Conservation (phyloP, 2,888 invertebrate genomes). For the Amphiduros pacificus region DNA sequence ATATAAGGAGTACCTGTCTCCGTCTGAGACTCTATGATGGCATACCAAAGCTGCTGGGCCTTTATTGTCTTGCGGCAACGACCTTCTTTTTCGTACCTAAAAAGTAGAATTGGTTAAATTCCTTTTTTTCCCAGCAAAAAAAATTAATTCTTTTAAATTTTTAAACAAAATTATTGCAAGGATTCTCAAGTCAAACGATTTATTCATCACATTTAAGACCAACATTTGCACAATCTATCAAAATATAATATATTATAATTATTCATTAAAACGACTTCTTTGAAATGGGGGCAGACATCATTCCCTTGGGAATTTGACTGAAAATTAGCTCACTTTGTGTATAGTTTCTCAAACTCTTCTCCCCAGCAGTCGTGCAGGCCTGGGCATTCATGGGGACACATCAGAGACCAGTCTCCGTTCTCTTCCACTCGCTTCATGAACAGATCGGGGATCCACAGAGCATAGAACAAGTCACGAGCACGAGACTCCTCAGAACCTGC, state of each 20-base stretch:
- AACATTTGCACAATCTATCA: no score
- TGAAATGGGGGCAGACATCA: no score
- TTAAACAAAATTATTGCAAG: not conserved
- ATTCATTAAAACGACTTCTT: no score
- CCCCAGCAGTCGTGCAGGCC: slow-evolving; percentile 93
- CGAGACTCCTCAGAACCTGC: slow-evolving; percentile 88
- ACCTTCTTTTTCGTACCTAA: slow-evolving; percentile 73
- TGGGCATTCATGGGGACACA: slow-evolving; percentile 94
- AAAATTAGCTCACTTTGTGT: slow-evolving; percentile 67
- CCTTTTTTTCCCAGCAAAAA: no score
- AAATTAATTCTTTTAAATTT: not conserved
- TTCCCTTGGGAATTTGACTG: no score
- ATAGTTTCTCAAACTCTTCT: slow-evolving; percentile 87
- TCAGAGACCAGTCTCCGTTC: slow-evolving; percentile 86
- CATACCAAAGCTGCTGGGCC: slow-evolving; percentile 88
- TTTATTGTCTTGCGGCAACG: slow-evolving; percentile 62
- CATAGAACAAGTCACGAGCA: slow-evolving; percentile 94
- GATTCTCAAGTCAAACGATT: not conserved
- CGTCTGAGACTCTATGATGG: slow-evolving; percentile 90
- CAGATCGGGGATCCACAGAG: slow-evolving; percentile 96
- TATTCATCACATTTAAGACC: no score
- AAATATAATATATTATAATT: no score
- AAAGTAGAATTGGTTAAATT: not conserved
- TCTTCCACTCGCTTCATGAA: slow-evolving; percentile 89
- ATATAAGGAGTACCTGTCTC: slow-evolving; percentile 99